Percentiles rank a stretch among this genome's conserved stretches.
These are phyloP conservation scores for Sphenodon punctatus DNA, from an alignment of 2,797 vertebrate species.

Conservation along the genomic window DNA sequence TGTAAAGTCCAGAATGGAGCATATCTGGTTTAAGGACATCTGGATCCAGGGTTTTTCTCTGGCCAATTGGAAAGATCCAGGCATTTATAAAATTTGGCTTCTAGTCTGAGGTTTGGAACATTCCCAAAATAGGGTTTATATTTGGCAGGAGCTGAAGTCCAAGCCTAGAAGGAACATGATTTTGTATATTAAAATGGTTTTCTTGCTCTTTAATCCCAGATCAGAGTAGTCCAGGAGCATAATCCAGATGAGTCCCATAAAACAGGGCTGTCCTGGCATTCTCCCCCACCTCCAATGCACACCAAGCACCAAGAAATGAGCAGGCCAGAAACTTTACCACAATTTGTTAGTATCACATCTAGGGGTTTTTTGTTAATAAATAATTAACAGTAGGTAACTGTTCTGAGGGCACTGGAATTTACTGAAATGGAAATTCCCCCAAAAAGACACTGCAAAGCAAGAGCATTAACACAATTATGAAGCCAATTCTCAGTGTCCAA, in stretches of 20 bases:
- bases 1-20: too few species aligned
- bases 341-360: not conserved
- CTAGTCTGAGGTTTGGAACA: not conserved
- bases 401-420: not conserved
- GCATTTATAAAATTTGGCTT: not conserved
- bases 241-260: too few species aligned
- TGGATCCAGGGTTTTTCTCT: not conserved
- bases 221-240: too few species aligned
- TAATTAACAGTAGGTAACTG: not conserved
- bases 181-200: not conserved
- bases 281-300: not conserved
- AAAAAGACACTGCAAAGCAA: not conserved
- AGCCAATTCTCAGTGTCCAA: not conserved
- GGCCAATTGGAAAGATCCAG: not conserved
- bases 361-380: not conserved
- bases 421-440: not conserved
- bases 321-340: not conserved
- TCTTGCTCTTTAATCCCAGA: too few species aligned
- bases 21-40: not conserved
- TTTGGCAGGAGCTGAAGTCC: not conserved
- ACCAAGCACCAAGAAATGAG: not conserved
- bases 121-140: not conserved
- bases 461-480: not conserved
- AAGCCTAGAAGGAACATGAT: not conserved
- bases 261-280: not conserved